A percentile compares a stretch with the other conserved stretches of the same genome.
These are phyloP conservation scores for Danaus chrysippus DNA, from an alignment of 2,888 invertebrate genomes.

Conservation along the genomic window DNA sequence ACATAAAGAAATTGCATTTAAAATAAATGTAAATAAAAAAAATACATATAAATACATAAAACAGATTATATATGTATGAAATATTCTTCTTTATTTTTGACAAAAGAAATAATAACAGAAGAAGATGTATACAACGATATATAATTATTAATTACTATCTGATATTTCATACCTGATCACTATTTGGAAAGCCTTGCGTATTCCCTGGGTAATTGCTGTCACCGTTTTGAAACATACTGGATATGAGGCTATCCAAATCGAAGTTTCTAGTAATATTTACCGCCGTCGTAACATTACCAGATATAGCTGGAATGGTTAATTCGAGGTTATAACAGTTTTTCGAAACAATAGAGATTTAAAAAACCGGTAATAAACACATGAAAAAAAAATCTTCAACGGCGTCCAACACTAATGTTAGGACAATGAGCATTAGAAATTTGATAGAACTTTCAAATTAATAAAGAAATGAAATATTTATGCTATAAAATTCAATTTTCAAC, in stretches of 20 bases:
- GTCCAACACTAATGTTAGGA: no score
- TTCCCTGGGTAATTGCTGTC: slow-evolving; percentile 1
- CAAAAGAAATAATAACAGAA: not conserved
- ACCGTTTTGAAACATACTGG: slow-evolving; percentile 11
- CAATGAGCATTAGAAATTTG: no score
- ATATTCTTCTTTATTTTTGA: no score
- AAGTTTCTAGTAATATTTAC: not conserved
- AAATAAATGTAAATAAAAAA: no score
- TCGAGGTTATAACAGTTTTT: not conserved
- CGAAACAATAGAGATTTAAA: not conserved
- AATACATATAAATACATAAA: no score
- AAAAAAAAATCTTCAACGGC: not conserved
- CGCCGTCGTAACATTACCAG: not conserved
- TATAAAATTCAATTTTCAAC: no score
- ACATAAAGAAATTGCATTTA: not conserved
- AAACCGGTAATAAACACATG: not conserved
- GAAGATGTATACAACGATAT: not conserved
- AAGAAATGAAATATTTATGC: no score
- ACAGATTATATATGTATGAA: no score
- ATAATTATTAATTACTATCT: not conserved
- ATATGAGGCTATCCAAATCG: slow-evolving; percentile 13
- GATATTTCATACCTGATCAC: not conserved
- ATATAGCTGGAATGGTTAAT: not conserved
- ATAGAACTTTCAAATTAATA: no score
- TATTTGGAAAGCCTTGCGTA: not conserved